These are phyloP conservation scores for Achroia grisella DNA, from an alignment of 1,140 invertebrate species.

Conservation along the genomic window DNA sequence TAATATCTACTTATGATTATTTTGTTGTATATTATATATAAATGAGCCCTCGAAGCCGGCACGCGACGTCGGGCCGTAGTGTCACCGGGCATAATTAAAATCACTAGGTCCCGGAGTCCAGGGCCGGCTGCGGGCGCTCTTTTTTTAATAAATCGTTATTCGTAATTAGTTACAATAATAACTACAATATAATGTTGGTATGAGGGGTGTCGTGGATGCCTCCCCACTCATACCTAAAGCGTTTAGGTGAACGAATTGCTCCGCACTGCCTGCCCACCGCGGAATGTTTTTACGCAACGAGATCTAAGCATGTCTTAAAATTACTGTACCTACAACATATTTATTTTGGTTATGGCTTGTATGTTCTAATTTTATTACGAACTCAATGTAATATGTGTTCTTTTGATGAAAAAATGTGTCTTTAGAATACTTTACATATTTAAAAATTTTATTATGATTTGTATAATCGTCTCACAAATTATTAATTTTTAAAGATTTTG, in stretches of 20 bases:
- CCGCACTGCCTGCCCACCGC: conserved; percentile 42
- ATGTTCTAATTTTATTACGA: not conserved
- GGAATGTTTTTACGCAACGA: conserved; percentile 8
- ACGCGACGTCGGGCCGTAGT: conserved; percentile 5
- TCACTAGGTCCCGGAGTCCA: conserved; percentile 11
- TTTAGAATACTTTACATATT: too few species aligned
- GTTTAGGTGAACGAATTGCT: conserved; percentile 57
- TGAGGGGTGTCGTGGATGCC: conserved; percentile 70
- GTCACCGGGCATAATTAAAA: too few species aligned
- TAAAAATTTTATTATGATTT: too few species aligned
- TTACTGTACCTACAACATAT: too few species aligned
- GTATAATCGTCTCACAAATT: too few species aligned
- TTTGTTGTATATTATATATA: conserved; percentile 56
- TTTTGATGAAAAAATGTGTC: too few species aligned
- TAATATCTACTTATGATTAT: conserved; percentile 65
- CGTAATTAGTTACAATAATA: conserved; percentile 63
- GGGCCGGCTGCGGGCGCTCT: conserved; percentile 9
- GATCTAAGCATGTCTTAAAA: too few species aligned
- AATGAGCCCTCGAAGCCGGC: conserved; percentile 19
- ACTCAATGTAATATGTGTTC: too few species aligned
- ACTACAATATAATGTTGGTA: conserved; percentile 72
- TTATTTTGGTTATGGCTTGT: not conserved
- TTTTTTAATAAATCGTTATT: conserved; percentile 50
- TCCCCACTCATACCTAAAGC: conserved; percentile 72
- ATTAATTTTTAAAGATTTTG: too few species aligned